Evolutionary conservation across 2,797 vertebrate genomes (phyloP).

Genomic region (Enoplosus armatus): DNA sequence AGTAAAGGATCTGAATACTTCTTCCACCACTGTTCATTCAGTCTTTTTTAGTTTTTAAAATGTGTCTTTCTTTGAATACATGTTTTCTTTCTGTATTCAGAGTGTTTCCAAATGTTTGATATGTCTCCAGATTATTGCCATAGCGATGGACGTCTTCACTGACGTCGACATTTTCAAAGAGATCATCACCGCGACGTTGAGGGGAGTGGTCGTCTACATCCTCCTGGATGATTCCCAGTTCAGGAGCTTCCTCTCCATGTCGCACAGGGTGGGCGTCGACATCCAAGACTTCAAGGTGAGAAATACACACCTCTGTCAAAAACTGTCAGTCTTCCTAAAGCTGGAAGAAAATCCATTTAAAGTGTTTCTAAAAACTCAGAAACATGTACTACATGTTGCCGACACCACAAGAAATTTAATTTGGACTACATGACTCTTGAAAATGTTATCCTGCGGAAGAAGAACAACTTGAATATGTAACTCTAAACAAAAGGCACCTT

Average conservation of each 20-base stretch:
- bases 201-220: slow-evolving; percentile 91
- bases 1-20: no score
- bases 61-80: no score
- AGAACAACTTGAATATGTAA: not conserved
- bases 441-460: not conserved
- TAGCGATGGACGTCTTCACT: slow-evolving; percentile 96
- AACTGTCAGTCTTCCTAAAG: not conserved
- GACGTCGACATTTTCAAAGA: slow-evolving; percentile 95
- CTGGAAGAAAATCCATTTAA: no score
- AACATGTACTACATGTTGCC: not conserved
- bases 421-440: not conserved
- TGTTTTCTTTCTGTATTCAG: not conserved
- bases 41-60: no score
- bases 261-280: slow-evolving; percentile 87
- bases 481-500: not conserved
- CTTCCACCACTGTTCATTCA: no score
- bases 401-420: not conserved
- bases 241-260: slow-evolving; percentile 90
- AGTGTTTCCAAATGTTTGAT: not conserved
- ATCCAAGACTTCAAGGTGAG: slow-evolving; percentile 92
- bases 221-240: slow-evolving; percentile 91
- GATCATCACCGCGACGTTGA: slow-evolving; percentile 86
- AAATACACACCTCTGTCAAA: no score
- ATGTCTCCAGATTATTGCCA: slow-evolving; percentile 88
- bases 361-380: no score